phyloP scores from a whole-genome alignment of 2,113 vertebrate genomes.

The Motacilla alba region DNA sequence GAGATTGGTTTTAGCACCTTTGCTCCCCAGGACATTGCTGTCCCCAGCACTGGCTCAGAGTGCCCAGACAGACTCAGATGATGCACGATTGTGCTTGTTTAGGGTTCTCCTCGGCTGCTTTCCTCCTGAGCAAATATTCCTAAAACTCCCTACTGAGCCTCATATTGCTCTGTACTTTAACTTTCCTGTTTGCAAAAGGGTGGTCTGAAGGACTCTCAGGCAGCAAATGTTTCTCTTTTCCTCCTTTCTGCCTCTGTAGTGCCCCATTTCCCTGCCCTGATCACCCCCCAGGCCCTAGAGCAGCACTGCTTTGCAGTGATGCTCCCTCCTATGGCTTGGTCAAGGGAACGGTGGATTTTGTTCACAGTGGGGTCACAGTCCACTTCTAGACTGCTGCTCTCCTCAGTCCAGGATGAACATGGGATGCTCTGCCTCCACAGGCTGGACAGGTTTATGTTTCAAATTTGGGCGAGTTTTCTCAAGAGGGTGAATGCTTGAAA shows the following conservation, averaged over 20 bases:
- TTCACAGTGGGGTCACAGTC: rapidly evolving
- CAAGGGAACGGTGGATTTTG: not conserved
- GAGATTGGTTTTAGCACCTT: conserved; percentile 58
- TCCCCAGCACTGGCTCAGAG: not conserved
- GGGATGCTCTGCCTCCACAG: not conserved
- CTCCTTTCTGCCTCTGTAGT: not conserved
- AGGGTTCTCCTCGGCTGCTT: not conserved
- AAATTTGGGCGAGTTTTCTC: not conserved
- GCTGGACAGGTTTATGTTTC: not conserved
- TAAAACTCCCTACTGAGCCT: not conserved
- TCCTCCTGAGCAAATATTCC: not conserved
- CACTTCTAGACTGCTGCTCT: not conserved
- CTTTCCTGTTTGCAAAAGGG: not conserved
- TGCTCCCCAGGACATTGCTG: not conserved
- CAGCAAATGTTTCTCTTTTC: not conserved
- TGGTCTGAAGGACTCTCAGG: not conserved
- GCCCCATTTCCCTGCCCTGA: not conserved
- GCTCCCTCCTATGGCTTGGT: not conserved
- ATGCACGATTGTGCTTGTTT: not conserved
- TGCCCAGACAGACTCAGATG: not conserved
- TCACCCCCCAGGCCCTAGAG: not conserved
- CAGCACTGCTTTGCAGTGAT: not conserved
- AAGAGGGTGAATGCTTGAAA: not conserved
- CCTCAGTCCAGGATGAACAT: not conserved
- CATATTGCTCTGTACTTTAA: not conserved